These are phyloP conservation scores for Chaetophractus vellerosus DNA, from an alignment of 2,797 vertebrate species.

Conservation along the genomic window DNA sequence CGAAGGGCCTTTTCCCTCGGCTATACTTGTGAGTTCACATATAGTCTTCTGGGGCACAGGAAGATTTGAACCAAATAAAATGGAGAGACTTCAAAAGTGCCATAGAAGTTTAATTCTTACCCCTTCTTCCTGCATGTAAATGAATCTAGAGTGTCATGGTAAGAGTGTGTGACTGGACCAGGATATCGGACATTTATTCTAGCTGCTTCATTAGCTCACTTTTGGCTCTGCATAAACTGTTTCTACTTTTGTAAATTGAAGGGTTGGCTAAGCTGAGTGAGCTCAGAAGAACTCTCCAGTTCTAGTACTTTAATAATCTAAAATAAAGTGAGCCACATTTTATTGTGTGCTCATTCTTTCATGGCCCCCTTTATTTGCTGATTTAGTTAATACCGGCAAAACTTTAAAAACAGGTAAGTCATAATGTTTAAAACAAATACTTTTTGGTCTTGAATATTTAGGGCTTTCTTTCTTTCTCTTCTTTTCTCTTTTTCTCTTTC, in stretches of 20 bases:
- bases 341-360: neutral
- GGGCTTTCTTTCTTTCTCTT: neutral
- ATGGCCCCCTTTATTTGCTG: neutral
- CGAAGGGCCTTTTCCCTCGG: neutral
- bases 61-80: neutral
- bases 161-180: neutral
- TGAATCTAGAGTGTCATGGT: neutral
- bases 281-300: neutral
- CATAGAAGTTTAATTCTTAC: neutral
- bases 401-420: conserved; percentile 37
- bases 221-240: neutral
- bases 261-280: neutral
- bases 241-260: neutral
- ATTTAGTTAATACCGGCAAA: conserved; percentile 32
- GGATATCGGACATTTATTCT: neutral
- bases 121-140: neutral
- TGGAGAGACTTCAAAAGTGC: neutral
- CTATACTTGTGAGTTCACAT: neutral
- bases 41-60: neutral
- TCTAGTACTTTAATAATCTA: neutral
- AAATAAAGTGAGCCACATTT: conserved; percentile 6
- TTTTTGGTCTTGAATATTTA: conserved; percentile 46
- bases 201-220: neutral
- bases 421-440: conserved; percentile 59
- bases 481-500: neutral